phyloP scores from a whole-genome alignment of 2,113 vertebrate genomes.

The Crotalus helleri region DNA sequence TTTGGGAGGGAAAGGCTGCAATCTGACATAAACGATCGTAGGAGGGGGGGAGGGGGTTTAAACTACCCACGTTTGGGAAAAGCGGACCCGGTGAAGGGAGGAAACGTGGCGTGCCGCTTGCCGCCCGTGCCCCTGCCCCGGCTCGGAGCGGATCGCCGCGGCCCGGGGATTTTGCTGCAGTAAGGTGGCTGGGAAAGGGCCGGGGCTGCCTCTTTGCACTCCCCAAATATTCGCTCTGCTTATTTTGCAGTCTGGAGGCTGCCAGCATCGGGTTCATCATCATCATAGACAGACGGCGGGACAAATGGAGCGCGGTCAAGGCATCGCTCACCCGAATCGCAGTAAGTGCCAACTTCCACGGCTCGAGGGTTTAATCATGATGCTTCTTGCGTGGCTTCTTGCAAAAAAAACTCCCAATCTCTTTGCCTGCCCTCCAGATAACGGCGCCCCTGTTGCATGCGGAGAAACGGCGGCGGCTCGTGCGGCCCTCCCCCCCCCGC shows the following conservation, averaged over 20 bases:
- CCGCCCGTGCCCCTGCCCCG: background rate
- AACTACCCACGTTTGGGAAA: conserved; percentile 32
- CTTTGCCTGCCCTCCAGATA: conserved; percentile 1
- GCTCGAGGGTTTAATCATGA: too few relatives aligned
- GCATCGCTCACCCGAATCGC: conserved; percentile 89
- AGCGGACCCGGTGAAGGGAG: background rate
- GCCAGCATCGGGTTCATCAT: conserved; percentile 94
- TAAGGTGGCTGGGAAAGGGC: background rate
- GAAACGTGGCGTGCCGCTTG: background rate
- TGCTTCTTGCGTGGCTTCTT: background rate
- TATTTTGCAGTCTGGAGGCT: conserved; percentile 83
- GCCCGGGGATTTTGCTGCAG: conserved; percentile 32
- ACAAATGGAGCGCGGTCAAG: conserved; percentile 95
- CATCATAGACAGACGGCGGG: conserved; percentile 89
- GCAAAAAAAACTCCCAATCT: background rate
- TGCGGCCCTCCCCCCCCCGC: background rate
- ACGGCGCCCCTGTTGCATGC: fast-evolving
- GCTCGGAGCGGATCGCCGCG: background rate
- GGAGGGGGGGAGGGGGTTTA: background rate
- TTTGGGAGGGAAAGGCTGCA: background rate
- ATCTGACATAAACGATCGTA: background rate
- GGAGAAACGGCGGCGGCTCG: conserved; percentile 16
- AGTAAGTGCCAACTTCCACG: conserved; percentile 70
- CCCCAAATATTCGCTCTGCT: conserved; percentile 29
- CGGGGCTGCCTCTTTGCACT: conserved; percentile 3